Conservation (phyloP, 2,888 invertebrate species). For the Trichogramma dendrolimi region DNA sequence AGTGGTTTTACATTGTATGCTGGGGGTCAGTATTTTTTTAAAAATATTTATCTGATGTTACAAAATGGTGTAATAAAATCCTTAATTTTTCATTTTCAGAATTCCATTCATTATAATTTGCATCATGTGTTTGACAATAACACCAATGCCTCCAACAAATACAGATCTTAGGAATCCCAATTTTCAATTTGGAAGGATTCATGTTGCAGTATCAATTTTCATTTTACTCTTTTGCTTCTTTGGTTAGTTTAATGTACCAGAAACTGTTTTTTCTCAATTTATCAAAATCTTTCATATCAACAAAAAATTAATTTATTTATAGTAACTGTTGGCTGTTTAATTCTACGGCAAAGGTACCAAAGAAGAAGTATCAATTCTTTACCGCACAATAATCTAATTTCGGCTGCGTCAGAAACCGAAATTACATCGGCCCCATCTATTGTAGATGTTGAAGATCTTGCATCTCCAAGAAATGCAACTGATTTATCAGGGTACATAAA, state of each 20-base stretch:
- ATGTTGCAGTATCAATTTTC: conserved; percentile 73
- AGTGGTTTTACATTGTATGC: conserved; percentile 60
- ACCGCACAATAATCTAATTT: conserved; percentile 35
- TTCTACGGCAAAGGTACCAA: conserved; percentile 77
- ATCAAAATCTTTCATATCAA: conserved; percentile 3
- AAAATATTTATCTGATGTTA: conserved; percentile 1
- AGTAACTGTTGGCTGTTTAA: conserved; percentile 78
- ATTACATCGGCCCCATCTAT: conserved; percentile 34
- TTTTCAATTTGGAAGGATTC: conserved; percentile 72
- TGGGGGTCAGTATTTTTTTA: conserved; percentile 55
- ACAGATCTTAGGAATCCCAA: conserved; percentile 67
- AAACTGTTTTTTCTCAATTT: neutral
- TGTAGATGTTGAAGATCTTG: conserved; percentile 50
- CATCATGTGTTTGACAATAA: conserved; percentile 60
- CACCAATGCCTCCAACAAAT: conserved; percentile 53
- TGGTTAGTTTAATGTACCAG: conserved; percentile 55
- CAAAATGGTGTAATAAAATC: neutral
- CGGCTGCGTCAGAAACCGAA: conserved; percentile 23
- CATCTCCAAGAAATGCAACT: conserved; percentile 33
- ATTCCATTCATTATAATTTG: conserved; percentile 65
- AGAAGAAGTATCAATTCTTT: conserved; percentile 55
- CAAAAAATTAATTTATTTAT: conserved; percentile 28
- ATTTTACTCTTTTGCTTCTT: conserved; percentile 75
- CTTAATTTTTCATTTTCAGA: conserved; percentile 51
- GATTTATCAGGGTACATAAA: conserved; percentile 25